Evolutionary conservation across 2,797 vertebrate species (phyloP).

Genomic region (Artibeus jamaicensis): DNA sequence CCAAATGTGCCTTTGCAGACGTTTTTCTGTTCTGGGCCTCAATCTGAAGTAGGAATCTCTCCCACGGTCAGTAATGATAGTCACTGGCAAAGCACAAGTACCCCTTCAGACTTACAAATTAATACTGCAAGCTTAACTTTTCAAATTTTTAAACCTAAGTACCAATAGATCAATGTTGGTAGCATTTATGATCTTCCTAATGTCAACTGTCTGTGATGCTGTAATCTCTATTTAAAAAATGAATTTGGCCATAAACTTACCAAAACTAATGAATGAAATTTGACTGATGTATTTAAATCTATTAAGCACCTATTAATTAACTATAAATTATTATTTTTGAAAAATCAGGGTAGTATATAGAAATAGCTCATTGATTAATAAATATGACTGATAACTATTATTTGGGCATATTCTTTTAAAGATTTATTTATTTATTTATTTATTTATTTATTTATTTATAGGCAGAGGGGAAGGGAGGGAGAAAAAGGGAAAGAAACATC

Average conservation of each 20-base stretch:
- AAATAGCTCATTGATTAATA: background rate
- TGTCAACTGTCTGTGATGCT: background rate
- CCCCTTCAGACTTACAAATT: background rate
- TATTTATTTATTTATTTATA: no score
- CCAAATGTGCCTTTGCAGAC: background rate
- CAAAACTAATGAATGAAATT: background rate
- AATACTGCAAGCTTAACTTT: background rate
- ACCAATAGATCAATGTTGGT: background rate
- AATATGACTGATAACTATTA: background rate
- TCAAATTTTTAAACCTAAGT: background rate
- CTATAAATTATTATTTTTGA: background rate
- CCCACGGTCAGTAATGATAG: background rate
- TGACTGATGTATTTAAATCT: background rate
- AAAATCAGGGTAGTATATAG: background rate
- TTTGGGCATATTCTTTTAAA: background rate
- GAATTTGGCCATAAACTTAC: background rate
- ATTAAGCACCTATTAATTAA: background rate
- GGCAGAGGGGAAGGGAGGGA: no score
- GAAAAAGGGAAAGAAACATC: no score
- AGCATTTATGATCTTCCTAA: background rate
- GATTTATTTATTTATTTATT: no score
- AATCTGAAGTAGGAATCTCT: background rate
- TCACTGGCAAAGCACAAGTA: background rate
- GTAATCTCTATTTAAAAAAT: background rate
- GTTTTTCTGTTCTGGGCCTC: background rate